Evolutionary conservation across 37 sponge, comb jelly and placozoan genomes (phyloP), one percentile per base, ranked within the genome.

Genomic region (Corticium candelabrum): DNA sequence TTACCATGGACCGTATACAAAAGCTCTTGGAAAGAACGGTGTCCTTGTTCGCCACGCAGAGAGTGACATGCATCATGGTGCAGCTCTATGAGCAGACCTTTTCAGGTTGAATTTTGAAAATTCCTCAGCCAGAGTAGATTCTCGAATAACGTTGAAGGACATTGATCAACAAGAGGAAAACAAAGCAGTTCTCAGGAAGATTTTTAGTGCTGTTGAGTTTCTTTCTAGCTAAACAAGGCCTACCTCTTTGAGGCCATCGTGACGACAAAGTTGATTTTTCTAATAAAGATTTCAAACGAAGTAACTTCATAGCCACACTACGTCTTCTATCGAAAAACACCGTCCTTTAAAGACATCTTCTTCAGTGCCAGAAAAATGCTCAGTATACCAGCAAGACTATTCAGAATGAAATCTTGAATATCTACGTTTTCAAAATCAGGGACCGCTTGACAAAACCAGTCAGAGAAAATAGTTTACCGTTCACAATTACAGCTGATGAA

Each of bases 401-500:
- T 39, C 85, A 84, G 31, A 85, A 81, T 76, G 78, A 81, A 31
- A 36, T 85, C 36, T 69, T 82, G 38, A 62, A 81, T 33, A 68
- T 82, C 39, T 76, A 67, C 56, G 82, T 56, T 3, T 38, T 57
- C 41, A 81, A 83, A 77, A 36, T 85, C 31, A 72, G 80, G 43
- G 68, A 80, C 69, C 39, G 74, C 27, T n/a, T 82, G 29, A 78
- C 56, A 41, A n/a, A 27, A n/a, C 77, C 32, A 33, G 32, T 81
- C 21, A 36, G 77, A 78, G 77, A 78, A 40, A 50, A 80, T 77
- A 3, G 2, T n/a, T 80, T 82, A 35, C 77, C 83, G 15, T 83
- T 78, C 67, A 83, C 84, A 11, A 39, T 83, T 5, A 83, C 78
- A n/a, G 78, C 86, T 34, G 76, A 82, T 76, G 86, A 85, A 82